Evolutionary conservation across 2,888 invertebrate genomes (phyloP), one percentile per base, ranked within the genome.

Genomic region (Silvanus unidentatus): DNA sequence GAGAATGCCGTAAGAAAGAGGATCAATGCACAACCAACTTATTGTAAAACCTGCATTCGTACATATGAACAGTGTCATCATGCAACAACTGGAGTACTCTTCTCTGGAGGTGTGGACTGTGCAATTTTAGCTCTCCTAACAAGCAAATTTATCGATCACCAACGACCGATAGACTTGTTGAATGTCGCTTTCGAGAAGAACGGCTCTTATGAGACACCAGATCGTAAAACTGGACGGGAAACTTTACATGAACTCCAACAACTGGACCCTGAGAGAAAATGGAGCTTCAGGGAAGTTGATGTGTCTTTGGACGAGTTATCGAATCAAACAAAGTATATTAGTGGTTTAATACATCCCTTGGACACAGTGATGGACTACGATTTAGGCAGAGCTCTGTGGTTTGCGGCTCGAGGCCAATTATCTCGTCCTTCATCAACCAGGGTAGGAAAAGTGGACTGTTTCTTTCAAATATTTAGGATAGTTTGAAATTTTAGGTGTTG

Each of bases 81-180:
- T 58, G 54, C 73, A 4, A 44, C 58, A 43, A 58, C 63, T 27
- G 71, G 69, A 11, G 75, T 99, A 44, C 74, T 96, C 54, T 98
- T 97, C 75, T 98, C 98, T 50, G 99, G 98, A 32, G 97, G 97
- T 11, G 76, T 99, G 30, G 99, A 99, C 72, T 97, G 96, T 47
- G 84, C 94, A n/a, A 80, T 97, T 56, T 71, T 99, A 53, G 88
- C 97, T 16, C 75, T 84, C 38, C 64, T 96, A 38, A 84, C 88
- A 5, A 78, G 92, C 65, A 80, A 81, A 73, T 85, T 77, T 71
- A 71, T 87, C 12, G 73, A 80, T 1, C 59, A 61, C 46, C 63
- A 75, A 40, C 84, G 87, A 62, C 76, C 84, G 14, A 91, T 98
- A 58, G 96, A 97, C 69, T 78, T 98, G 13, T 76, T 96, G 27